A percentile compares a stretch with the other conserved stretches of the same genome.
These are phyloP conservation scores for Sturnira hondurensis DNA, from an alignment of 2,113 vertebrate genomes.

Conservation along the genomic window DNA sequence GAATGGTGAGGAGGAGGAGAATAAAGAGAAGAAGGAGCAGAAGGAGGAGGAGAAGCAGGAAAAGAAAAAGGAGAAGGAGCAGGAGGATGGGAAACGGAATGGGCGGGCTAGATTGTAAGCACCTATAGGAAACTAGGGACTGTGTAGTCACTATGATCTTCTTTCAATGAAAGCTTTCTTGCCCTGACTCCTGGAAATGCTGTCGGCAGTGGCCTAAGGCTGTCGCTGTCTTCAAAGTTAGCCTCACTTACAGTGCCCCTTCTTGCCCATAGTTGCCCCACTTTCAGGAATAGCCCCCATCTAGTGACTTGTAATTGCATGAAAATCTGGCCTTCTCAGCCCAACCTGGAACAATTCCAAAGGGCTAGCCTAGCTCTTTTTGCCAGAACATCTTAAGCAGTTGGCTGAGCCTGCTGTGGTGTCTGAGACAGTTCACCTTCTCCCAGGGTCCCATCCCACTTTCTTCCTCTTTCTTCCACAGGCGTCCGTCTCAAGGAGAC, in stretches of 20 bases:
- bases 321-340: neutral
- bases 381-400: neutral
- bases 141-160: neutral
- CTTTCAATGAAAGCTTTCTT: neutral
- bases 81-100: neutral
- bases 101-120: accelerated
- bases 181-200: neutral
- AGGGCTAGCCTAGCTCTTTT: neutral
- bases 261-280: neutral
- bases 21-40: too few species aligned
- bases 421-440: neutral
- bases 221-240: neutral
- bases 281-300: neutral
- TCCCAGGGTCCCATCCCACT: neutral
- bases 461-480: neutral
- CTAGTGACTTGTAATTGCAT: neutral
- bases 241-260: neutral
- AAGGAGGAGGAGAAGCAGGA: too few species aligned
- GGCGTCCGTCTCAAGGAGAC: neutral
- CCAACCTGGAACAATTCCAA: neutral
- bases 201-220: neutral
- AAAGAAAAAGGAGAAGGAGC: neutral
- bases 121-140: neutral
- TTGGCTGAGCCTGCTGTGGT: neutral
- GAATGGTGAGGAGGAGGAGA: neutral